Evolutionary conservation across 2,888 invertebrate genomes (phyloP).

Genomic region (Microplitis deprimator): DNA sequence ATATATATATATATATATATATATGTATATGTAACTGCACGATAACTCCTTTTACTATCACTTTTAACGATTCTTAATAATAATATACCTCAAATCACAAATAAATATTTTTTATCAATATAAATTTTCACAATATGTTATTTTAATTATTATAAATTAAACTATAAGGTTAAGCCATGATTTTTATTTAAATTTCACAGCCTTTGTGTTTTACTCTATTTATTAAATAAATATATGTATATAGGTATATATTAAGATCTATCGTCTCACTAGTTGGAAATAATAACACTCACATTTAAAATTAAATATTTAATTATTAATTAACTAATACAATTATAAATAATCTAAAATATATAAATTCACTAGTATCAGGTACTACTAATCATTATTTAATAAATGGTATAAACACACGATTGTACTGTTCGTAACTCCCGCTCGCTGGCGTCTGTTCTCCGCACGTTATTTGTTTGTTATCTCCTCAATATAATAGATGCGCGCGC

Average conservation of each 20-base stretch:
- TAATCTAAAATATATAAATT: neutral
- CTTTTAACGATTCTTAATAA: constrained; percentile 4
- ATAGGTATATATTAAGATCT: neutral
- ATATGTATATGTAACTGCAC: neutral
- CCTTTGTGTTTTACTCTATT: neutral
- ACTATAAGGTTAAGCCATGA: neutral
- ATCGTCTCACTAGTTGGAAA: neutral
- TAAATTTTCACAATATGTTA: neutral
- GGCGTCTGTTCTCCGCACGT: constrained; percentile 45
- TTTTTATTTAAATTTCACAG: neutral
- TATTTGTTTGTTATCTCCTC: constrained; percentile 15
- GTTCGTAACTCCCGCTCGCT: constrained; percentile 54
- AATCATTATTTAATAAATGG: neutral
- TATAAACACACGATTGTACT: constrained; percentile 24
- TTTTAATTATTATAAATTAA: neutral
- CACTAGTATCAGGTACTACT: constrained; percentile 3
- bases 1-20: neutral
- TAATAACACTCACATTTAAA: neutral
- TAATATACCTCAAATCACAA: neutral
- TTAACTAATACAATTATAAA: neutral
- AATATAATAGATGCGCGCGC: constrained; percentile 10
- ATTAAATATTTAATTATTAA: neutral
- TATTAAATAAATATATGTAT: neutral
- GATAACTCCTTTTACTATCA: constrained; percentile 13
- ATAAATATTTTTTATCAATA: neutral